These are phyloP conservation scores for Sclerodermus sp. DNA, from an alignment of 2,888 invertebrate species.

Conservation along the genomic window DNA sequence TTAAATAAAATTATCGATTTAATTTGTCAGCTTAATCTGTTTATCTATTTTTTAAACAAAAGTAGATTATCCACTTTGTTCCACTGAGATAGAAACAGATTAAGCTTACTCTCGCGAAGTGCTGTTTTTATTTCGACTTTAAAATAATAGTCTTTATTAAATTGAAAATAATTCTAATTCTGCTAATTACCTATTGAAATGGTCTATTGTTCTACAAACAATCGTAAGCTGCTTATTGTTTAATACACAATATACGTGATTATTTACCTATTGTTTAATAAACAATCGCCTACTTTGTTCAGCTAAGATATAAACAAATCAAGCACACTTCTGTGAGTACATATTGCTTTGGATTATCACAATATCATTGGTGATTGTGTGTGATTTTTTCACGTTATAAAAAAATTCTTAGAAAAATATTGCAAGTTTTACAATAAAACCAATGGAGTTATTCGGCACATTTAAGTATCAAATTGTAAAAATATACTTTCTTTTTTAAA, in stretches of 20 bases:
- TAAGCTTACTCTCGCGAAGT: too few relatives aligned
- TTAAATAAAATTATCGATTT: too few relatives aligned
- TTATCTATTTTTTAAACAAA: too few relatives aligned
- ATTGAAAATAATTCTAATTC: background rate
- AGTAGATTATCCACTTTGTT: too few relatives aligned
- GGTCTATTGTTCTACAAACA: background rate
- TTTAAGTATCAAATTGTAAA: too few relatives aligned
- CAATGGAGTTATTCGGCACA: background rate
- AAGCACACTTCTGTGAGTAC: slow-evolving; percentile 19
- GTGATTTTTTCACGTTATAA: slow-evolving; percentile 4
- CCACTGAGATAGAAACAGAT: too few relatives aligned
- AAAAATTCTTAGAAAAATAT: background rate
- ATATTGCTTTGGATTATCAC: slow-evolving; percentile 42
- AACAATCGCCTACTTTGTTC: background rate
- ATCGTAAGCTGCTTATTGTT: too few relatives aligned
- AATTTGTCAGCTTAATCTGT: too few relatives aligned
- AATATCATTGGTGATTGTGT: slow-evolving; percentile 20
- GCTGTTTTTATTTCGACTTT: too few relatives aligned
- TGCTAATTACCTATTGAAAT: background rate
- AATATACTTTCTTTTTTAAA: too few relatives aligned
- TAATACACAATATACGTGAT: too few relatives aligned
- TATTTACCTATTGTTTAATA: too few relatives aligned
- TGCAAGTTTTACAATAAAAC: slow-evolving; percentile 6
- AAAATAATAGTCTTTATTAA: background rate
- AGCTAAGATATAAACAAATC: background rate